Conservation (phyloP, 2,888 invertebrate species). For the Dorcus parallelipipedus region DNA sequence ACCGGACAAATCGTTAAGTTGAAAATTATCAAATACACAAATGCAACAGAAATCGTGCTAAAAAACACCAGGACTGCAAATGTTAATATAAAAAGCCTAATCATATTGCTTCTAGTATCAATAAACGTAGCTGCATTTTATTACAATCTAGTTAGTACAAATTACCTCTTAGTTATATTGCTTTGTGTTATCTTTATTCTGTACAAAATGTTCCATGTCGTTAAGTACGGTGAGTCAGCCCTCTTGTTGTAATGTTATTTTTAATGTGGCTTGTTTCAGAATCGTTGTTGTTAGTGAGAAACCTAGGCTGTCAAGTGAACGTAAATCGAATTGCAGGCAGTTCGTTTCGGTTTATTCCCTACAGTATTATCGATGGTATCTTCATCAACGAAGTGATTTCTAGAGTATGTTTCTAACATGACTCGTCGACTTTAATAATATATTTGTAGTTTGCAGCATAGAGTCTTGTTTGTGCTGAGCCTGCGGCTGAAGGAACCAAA, state of each 20-base stretch:
- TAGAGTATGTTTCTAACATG: constrained; percentile 36
- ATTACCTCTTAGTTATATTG: constrained; percentile 17
- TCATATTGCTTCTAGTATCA: constrained; percentile 19
- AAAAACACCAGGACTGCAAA: constrained; percentile 19
- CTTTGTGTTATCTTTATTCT: constrained; percentile 22
- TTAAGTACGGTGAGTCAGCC: constrained; percentile 35
- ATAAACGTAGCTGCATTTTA: constrained; percentile 20
- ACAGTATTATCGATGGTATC: constrained; percentile 42
- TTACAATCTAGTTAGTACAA: constrained; percentile 13
- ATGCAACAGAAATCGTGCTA: constrained; percentile 24
- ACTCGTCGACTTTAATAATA: constrained; percentile 5
- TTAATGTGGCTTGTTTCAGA: constrained; percentile 30
- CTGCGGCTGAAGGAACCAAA: constrained; percentile 44
- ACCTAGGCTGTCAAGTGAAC: constrained; percentile 45
- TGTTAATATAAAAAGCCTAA: constrained; percentile 18
- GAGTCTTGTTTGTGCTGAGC: constrained; percentile 46
- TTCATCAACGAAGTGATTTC: constrained; percentile 51
- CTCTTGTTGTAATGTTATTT: neutral
- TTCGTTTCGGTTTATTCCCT: constrained; percentile 41
- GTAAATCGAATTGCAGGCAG: constrained; percentile 39
- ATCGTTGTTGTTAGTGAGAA: constrained; percentile 37
- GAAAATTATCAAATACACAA: constrained; percentile 16
- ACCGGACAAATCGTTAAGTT: constrained; percentile 21
- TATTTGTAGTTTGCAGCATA: constrained; percentile 37
- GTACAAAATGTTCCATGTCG: constrained; percentile 29